These are phyloP conservation scores for Diabrotica virgifera DNA, from an alignment of 1,140 invertebrate species.

Conservation along the genomic window DNA sequence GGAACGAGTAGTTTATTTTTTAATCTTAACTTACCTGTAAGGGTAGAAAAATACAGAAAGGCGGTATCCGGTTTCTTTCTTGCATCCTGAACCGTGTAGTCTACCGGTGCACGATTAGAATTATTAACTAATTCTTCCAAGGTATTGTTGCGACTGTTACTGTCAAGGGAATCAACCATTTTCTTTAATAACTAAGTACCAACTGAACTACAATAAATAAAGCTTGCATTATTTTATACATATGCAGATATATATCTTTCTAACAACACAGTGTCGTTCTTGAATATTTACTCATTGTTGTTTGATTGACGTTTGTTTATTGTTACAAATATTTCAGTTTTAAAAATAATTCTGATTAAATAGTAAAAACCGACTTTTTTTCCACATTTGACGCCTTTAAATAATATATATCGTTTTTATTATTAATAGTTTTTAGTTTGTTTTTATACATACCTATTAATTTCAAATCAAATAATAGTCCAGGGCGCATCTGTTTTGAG, in stretches of 20 bases:
- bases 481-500: too few relatives aligned
- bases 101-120: not conserved
- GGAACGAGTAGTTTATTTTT: not conserved
- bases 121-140: not conserved
- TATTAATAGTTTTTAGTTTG: too few relatives aligned
- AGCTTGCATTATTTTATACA: not conserved
- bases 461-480: too few relatives aligned
- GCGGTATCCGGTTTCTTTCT: not conserved
- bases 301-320: too few relatives aligned
- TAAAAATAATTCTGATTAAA: too few relatives aligned
- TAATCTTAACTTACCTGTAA: not conserved
- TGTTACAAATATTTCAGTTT: too few relatives aligned
- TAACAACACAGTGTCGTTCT: not conserved
- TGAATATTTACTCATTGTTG: not conserved
- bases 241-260: not conserved
- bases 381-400: too few relatives aligned
- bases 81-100: not conserved
- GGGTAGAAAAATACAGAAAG: constrained; percentile 4
- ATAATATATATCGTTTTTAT: too few relatives aligned
- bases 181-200: not conserved
- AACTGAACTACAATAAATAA: not conserved
- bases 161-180: not conserved
- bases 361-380: too few relatives aligned
- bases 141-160: not conserved
- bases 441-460: too few relatives aligned